Evolutionary conservation across 2,888 invertebrate genomes (phyloP).

Genomic region (Tetranychus piercei): DNA sequence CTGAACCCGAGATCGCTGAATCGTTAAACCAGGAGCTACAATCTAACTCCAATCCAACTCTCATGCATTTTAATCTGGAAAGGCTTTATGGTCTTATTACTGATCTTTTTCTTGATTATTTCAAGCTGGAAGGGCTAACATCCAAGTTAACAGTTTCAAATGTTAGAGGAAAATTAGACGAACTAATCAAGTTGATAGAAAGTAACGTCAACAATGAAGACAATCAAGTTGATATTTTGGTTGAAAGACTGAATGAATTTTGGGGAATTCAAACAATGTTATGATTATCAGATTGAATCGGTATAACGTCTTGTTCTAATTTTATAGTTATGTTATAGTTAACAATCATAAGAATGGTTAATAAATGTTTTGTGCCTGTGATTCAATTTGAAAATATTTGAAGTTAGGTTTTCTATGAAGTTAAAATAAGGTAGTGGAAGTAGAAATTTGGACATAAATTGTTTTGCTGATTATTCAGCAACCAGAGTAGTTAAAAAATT

Average conservation of each 20-base stretch:
- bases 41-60: neutral
- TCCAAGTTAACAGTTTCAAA: slow-evolving; percentile 1
- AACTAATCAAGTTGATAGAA: slow-evolving; percentile 18
- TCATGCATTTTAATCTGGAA: slow-evolving; percentile 13
- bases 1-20: slow-evolving; percentile 18
- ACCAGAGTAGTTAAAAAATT: too few species aligned
- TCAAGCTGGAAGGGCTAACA: slow-evolving; percentile 44
- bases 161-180: slow-evolving; percentile 13
- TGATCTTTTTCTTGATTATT: slow-evolving; percentile 48
- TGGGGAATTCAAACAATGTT: slow-evolving; percentile 20
- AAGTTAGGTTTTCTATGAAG: too few species aligned
- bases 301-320: too few species aligned
- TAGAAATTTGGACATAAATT: too few species aligned
- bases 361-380: too few species aligned
- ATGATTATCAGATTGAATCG: too few species aligned
- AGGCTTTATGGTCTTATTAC: slow-evolving; percentile 41
- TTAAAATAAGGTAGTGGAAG: too few species aligned
- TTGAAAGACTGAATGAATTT: slow-evolving; percentile 18
- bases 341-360: too few species aligned
- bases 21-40: slow-evolving; percentile 15
- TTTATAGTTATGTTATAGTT: too few species aligned
- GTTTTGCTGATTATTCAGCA: too few species aligned
- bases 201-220: slow-evolving; percentile 2
- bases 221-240: slow-evolving; percentile 12
- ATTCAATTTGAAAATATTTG: too few species aligned